Conservation (phyloP, 2,797 vertebrate genomes). For the Tapirus indicus region DNA sequence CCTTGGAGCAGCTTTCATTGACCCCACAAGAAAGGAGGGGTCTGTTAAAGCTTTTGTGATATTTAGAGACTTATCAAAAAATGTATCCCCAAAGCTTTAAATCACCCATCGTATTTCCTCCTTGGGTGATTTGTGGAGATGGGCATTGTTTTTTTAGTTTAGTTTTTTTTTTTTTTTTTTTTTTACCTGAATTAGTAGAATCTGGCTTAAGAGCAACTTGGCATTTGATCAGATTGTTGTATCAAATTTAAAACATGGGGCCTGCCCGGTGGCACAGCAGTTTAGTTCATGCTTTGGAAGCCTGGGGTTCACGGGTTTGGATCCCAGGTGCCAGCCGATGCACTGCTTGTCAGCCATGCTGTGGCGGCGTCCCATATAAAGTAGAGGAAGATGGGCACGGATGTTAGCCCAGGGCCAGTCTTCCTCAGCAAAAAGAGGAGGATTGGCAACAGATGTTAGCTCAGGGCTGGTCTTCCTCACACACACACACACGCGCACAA, state of each 20-base stretch:
- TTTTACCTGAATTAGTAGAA: background rate
- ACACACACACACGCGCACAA: no score
- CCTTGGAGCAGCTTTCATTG: background rate
- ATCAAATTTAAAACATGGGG: background rate
- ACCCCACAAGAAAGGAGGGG: background rate
- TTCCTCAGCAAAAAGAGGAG: no score
- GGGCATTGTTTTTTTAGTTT: background rate
- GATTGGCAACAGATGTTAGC: no score
- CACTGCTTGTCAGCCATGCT: no score
- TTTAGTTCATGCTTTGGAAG: no score
- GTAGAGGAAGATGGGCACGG: no score
- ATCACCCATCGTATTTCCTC: background rate
- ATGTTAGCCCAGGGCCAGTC: no score
- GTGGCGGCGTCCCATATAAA: no score
- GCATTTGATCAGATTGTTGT: background rate
- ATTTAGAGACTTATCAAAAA: background rate
- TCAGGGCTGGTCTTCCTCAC: no score
- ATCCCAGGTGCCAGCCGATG: no score
- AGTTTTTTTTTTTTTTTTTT: background rate
- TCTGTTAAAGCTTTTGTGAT: background rate
- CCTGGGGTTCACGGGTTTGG: no score
- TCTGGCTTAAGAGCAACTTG: background rate
- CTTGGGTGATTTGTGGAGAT: background rate
- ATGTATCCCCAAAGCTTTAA: background rate
- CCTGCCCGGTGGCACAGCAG: no score